These are phyloP conservation scores for Orthosia incerta DNA, from an alignment of 2,888 invertebrate species.

Conservation along the genomic window DNA sequence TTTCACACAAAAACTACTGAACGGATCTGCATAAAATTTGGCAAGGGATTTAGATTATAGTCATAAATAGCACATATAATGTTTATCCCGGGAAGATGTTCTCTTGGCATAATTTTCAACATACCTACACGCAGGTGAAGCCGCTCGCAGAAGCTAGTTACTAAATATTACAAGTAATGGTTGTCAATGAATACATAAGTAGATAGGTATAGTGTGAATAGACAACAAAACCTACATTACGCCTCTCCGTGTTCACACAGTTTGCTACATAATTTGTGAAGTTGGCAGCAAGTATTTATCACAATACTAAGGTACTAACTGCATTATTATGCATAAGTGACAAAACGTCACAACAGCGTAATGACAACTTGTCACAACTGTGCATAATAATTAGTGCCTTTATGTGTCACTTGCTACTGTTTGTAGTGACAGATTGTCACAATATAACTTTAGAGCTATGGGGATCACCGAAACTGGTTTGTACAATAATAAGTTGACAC, in stretches of 20 bases:
- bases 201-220: neutral
- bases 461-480: constrained; percentile 23
- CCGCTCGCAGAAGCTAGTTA: neutral
- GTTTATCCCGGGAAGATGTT: no score
- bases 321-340: constrained; percentile 26
- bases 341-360: constrained; percentile 10
- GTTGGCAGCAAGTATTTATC: neutral
- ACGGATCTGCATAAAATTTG: no score
- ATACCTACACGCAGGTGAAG: no score
- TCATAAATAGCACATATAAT: no score
- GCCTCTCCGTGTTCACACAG: neutral
- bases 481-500: neutral
- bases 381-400: constrained; percentile 19
- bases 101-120: no score
- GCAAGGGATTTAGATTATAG: no score
- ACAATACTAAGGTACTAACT: constrained; percentile 10
- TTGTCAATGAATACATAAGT: neutral
- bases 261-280: constrained; percentile 17
- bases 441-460: neutral
- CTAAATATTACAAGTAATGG: neutral
- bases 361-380: constrained; percentile 34
- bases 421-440: constrained; percentile 31
- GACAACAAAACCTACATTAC: neutral
- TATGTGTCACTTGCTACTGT: constrained; percentile 6
- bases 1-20: no score